phyloP scores from a whole-genome alignment of 2,888 invertebrate genomes.

The Dolomedes plantarius region DNA sequence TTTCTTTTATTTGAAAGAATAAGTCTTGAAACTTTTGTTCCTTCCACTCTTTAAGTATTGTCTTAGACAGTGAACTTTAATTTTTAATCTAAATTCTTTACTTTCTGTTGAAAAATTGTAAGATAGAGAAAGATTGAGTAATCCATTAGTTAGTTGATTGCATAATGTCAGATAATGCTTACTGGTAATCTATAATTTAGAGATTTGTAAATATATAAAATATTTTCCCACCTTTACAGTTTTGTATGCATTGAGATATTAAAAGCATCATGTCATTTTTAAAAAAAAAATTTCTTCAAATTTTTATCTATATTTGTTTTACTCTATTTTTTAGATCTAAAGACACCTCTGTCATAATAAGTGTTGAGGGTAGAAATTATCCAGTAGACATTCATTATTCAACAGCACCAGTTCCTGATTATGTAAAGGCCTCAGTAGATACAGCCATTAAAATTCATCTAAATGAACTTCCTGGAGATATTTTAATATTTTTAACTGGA shows the following conservation, averaged over 20 bases:
- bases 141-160: too few relatives aligned
- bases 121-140: too few relatives aligned
- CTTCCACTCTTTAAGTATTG: too few relatives aligned
- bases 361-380: slow-evolving; percentile 91
- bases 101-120: too few relatives aligned
- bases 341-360: slow-evolving; percentile 87
- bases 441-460: slow-evolving; percentile 90
- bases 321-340: slow-evolving; percentile 76
- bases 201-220: too few relatives aligned
- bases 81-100: too few relatives aligned
- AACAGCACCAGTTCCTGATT: slow-evolving; percentile 91
- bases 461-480: slow-evolving; percentile 85
- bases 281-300: neutral
- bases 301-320: neutral
- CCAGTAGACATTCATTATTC: slow-evolving; percentile 91
- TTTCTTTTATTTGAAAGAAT: too few relatives aligned
- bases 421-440: slow-evolving; percentile 90
- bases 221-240: too few relatives aligned
- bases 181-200: too few relatives aligned
- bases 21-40: too few relatives aligned
- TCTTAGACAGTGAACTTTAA: too few relatives aligned
- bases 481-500: slow-evolving; percentile 94
- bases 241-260: neutral
- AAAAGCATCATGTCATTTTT: neutral
- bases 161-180: too few relatives aligned